Conservation (phyloP, 2,888 invertebrate genomes). For the Lysandra coridon region DNA sequence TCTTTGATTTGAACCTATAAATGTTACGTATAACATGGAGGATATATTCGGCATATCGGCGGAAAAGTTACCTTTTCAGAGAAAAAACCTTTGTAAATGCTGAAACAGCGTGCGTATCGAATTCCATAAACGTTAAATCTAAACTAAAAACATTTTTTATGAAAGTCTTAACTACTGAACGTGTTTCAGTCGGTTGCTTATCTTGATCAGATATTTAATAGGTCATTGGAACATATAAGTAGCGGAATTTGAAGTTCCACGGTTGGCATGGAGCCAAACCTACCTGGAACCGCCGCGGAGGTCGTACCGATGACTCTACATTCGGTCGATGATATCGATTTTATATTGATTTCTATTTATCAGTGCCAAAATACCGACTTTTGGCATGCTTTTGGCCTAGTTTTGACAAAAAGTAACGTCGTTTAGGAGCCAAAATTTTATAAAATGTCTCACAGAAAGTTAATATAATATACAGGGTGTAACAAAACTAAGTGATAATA, state of each 20-base stretch:
- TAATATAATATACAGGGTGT: no score
- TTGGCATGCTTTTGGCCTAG: background rate
- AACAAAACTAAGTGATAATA: no score
- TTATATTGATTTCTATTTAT: background rate
- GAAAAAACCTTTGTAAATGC: background rate
- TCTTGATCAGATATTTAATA: constrained; percentile 37
- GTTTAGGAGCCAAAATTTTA: background rate
- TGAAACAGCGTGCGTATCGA: background rate
- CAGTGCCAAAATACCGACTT: background rate
- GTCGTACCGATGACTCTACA: constrained; percentile 15
- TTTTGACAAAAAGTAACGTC: background rate
- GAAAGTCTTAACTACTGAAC: background rate
- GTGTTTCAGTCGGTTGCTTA: background rate
- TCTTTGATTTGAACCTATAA: no score
- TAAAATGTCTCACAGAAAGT: no score
- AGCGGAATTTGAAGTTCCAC: background rate
- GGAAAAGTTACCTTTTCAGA: no score
- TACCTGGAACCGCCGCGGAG: constrained; percentile 41
- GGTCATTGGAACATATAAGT: constrained; percentile 36
- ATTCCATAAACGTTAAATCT: background rate
- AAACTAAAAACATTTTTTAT: background rate
- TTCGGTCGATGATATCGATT: background rate
- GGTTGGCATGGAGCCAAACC: constrained; percentile 42
- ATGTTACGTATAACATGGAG: no score
- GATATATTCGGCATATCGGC: no score